Conservation (phyloP, 1,140 invertebrate genomes). For the Drosophila prosaltans region DNA sequence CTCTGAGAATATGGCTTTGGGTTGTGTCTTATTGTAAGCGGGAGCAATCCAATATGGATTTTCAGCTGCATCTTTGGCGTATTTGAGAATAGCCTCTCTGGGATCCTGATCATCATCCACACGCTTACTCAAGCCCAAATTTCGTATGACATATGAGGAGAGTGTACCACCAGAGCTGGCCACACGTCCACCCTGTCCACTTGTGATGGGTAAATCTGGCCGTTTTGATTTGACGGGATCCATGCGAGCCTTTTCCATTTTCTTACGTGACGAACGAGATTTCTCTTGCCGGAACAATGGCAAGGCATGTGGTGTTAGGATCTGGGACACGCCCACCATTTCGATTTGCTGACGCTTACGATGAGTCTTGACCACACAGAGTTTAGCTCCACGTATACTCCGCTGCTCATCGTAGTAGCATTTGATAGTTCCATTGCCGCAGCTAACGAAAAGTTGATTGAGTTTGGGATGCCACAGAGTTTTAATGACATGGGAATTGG, state of each 20-base stretch:
- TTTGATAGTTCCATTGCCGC: constrained; percentile 95
- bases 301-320: constrained; percentile 98
- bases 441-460: constrained; percentile 97
- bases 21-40: constrained; percentile 94
- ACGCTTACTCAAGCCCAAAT: constrained; percentile 95
- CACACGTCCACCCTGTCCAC: constrained; percentile 93
- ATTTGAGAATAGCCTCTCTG: constrained; percentile 97
- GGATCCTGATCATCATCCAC: constrained; percentile 98
- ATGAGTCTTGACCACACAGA: constrained; percentile 93
- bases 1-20: constrained; percentile 88
- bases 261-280: constrained; percentile 93
- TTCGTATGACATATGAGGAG: constrained; percentile 98
- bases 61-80: constrained; percentile 97
- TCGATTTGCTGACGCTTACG: constrained; percentile 92
- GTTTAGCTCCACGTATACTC: constrained; percentile 94
- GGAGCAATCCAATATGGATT: constrained; percentile 98
- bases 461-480: constrained; percentile 97
- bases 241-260: constrained; percentile 95
- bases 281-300: constrained; percentile 97
- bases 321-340: constrained; percentile 94
- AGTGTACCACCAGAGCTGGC: constrained; percentile 97
- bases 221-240: constrained; percentile 96
- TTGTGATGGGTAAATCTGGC: constrained; percentile 98
- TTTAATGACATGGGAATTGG: constrained; percentile 93
- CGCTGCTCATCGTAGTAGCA: constrained; percentile 94